Evolutionary conservation across 2,797 vertebrate genomes (phyloP), one percentile per base, ranked within the genome.

Genomic region (Diceros bicornis): DNA sequence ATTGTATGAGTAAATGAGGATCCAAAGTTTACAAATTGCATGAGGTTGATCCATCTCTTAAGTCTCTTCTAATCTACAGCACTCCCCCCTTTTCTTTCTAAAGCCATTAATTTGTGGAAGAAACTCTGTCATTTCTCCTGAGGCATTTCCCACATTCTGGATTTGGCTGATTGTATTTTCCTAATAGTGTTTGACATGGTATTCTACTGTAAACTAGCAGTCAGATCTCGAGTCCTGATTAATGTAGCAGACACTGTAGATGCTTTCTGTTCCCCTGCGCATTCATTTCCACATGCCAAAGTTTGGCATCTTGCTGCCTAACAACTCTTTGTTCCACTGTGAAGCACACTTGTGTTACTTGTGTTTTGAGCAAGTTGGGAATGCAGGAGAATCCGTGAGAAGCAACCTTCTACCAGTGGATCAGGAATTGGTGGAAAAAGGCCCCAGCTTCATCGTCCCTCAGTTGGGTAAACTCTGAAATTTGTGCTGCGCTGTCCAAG

Each of bases 151-250:
- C 78, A 55, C 1, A 2, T 21, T 59, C 59, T n/a, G 29, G 55
- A 41, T 47, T 34, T 23, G 61, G 37, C 44, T 14, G 4, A 21
- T 44, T 18, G 21, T 23, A 9, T 20, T 68, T 57, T 11, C 2
- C 1, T 0, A 29, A 6, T 12, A 8, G 1, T 8, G 47, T 47
- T 41, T 10, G 17, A 44, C 0, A 1, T 47, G 41, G n/a, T 18
- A 32, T n/a, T 59, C 29, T 29, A 14, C 75, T 21, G 32, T 17
- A 66, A 55, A 37, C 18, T 1, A 23, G 59, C 4, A 29, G 29
- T 37, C 64, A 55, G 72, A 16, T 25, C 52, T 16, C 25, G 50
- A 75, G 25, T 23, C 11, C 14, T 16, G 52, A 62, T 50, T 16
- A 41, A 23, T 0, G 3, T 16, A 23, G 9, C 64, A 79, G 14